These are phyloP conservation scores for Aplysina aerophoba DNA, from an alignment of 37 sponge, comb jelly and placozoan species.

Conservation along the genomic window DNA sequence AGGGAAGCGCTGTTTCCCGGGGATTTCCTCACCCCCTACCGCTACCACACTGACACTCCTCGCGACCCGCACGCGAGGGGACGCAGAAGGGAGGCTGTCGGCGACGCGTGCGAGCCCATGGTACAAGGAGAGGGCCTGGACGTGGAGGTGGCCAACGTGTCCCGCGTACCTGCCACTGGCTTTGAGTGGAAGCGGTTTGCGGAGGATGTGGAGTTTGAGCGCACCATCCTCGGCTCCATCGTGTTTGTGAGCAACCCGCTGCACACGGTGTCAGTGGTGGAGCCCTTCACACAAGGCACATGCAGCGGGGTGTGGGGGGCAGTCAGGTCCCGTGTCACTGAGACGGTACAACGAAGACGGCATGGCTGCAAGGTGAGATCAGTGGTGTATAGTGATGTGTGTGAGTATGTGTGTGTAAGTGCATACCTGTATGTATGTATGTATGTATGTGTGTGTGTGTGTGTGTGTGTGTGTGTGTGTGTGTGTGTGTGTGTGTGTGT, in stretches of 20 bases:
- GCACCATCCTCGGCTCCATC: constrained; percentile 71
- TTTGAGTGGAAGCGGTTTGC: not conserved
- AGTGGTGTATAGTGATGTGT: constrained; percentile 16
- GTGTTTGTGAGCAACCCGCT: constrained; percentile 73
- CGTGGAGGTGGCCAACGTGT: constrained; percentile 28
- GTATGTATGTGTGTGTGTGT: constrained; percentile 31
- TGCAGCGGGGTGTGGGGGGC: constrained; percentile 48
- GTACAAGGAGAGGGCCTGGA: constrained; percentile 21
- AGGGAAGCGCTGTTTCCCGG: constrained; percentile 15
- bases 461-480: constrained; percentile 59
- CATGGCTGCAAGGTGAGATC: constrained; percentile 59
- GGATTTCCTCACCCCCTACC: constrained; percentile 67
- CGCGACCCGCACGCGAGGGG: no score
- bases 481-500: constrained; percentile 32
- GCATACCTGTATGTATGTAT: constrained; percentile 9
- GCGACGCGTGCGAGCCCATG: constrained; percentile 23
- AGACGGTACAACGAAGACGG: constrained; percentile 43
- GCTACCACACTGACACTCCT: not conserved
- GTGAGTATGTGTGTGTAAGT: constrained; percentile 49
- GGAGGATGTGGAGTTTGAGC: not conserved
- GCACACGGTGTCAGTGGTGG: constrained; percentile 83
- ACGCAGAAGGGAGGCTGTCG: no score
- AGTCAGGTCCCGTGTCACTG: constrained; percentile 52
- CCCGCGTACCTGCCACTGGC: not conserved
- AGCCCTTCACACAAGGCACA: constrained; percentile 63